A percentile compares a stretch with the other conserved stretches of the same genome.
phyloP scores from a whole-genome alignment of 2,113 vertebrate genomes.

The Aythya baeri region DNA sequence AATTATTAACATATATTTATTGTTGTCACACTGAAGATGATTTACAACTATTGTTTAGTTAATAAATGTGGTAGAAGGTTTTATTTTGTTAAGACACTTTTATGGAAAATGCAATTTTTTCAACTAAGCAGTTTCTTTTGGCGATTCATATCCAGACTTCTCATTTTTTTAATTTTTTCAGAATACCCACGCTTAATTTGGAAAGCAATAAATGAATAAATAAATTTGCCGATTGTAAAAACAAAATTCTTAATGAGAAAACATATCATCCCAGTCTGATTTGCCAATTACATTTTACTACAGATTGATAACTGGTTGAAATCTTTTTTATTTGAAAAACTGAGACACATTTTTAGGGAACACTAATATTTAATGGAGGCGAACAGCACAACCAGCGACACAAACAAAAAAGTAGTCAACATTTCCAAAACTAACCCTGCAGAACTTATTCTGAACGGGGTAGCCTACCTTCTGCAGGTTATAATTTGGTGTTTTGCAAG shows the following conservation, averaged over 20 bases:
- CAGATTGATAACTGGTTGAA: background rate
- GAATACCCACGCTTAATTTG: background rate
- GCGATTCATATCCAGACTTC: background rate
- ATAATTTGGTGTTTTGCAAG: background rate
- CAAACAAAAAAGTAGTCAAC: background rate
- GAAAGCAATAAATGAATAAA: background rate
- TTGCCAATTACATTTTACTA: background rate
- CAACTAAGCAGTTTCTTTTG: background rate
- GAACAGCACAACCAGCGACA: background rate
- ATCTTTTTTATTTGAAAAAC: background rate
- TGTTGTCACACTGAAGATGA: background rate
- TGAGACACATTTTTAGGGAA: background rate
- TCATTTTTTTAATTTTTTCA: background rate
- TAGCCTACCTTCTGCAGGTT: background rate
- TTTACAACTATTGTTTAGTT: background rate
- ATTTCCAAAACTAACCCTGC: background rate
- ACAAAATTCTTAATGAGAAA: background rate
- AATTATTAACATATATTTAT: background rate
- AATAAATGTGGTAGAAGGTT: background rate
- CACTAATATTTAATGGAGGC: background rate
- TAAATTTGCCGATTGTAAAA: background rate
- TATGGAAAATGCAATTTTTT: conserved; percentile 1
- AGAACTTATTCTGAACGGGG: background rate
- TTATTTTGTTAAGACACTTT: background rate
- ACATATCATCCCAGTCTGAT: background rate